Evolutionary conservation across 2,888 invertebrate species (phyloP), one percentile per base, ranked within the genome.

Genomic region (Sinohyriopsis cumingii): DNA sequence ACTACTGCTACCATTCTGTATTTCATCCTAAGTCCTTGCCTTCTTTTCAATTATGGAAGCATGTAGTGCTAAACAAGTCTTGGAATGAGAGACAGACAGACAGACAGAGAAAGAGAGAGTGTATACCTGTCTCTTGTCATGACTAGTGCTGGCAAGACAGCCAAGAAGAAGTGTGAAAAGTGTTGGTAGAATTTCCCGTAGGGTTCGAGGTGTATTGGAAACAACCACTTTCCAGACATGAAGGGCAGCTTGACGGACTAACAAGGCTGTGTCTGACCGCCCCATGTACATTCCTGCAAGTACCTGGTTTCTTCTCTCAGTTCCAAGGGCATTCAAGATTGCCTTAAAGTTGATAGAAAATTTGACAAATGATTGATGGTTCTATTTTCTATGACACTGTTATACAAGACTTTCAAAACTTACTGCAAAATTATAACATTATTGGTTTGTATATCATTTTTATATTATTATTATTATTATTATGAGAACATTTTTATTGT

Each of bases 211-310:
- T 0, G 99, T 99, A 90, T 99, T 99, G 1, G 98, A 96, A 1
- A 99, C 99, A 1, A 99, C 97, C 80, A 99, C 96, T 92, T 99
- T 99, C 99, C 99, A 99, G 0, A 99, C 99, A 90, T 99, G 99
- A 69, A 98, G 93, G 15, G 99, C 98, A 0, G 98, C 96, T 91
- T 99, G 99, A 0, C 99, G 93, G 33, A 99, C 99, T 94, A 97
- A 95, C 65, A 98, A 92, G 4, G 98, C 97, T 0, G 98, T 97
- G 88, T 99, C 99, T 66, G 97, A 97, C 69, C 99, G 92, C 5
- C 98, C 97, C 96, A 99, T 98, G 89, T 99, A 99, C 59, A 90
- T 81, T 1, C 89, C 90, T 28, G 89, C 87, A 66, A 90, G 77
- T 57, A 99, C 98, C 45, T 97, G 92, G 91, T 99, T 98, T 67